Evolutionary conservation across 2,113 vertebrate genomes (phyloP).

Genomic region (Phrynocephalus versicolor): DNA sequence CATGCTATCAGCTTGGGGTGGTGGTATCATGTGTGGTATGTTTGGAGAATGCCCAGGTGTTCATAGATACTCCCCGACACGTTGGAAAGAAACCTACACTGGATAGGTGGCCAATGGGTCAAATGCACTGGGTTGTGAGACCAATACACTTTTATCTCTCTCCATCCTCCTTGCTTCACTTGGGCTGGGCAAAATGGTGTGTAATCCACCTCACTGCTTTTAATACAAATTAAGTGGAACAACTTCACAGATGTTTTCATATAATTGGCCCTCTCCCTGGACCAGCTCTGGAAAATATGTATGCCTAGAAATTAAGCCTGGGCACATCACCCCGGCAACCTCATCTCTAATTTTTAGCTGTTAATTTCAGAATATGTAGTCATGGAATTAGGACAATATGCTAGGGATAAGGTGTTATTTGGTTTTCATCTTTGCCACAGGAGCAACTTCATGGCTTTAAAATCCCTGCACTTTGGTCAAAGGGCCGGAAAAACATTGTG

Average conservation of each 20-base stretch:
- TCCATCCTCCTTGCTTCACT: not conserved
- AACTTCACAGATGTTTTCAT: not conserved
- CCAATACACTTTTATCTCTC: too few species aligned
- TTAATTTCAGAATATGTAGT: conserved; percentile 53
- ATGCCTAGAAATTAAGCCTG: not conserved
- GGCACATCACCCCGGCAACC: not conserved
- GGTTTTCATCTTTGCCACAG: conserved; percentile 37
- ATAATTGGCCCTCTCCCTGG: not conserved
- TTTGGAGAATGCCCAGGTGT: not conserved
- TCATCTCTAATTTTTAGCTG: conserved; percentile 27
- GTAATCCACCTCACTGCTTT: not conserved
- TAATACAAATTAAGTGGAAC: not conserved
- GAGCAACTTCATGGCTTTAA: conserved; percentile 65
- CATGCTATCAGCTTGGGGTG: too few species aligned
- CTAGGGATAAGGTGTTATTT: not conserved
- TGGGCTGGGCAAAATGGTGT: not conserved
- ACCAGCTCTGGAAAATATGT: not conserved
- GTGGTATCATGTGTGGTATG: not conserved
- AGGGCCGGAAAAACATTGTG: conserved; percentile 60
- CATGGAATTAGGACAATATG: conserved; percentile 33
- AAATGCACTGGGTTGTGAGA: not conserved
- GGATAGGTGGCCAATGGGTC: not conserved
- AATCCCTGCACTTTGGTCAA: conserved; percentile 71
- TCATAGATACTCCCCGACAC: not conserved
- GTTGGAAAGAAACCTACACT: not conserved